phyloP scores from a whole-genome alignment of 30 jellyfish, hydroid and myxozoan species.

The Clytia hemisphaerica region DNA sequence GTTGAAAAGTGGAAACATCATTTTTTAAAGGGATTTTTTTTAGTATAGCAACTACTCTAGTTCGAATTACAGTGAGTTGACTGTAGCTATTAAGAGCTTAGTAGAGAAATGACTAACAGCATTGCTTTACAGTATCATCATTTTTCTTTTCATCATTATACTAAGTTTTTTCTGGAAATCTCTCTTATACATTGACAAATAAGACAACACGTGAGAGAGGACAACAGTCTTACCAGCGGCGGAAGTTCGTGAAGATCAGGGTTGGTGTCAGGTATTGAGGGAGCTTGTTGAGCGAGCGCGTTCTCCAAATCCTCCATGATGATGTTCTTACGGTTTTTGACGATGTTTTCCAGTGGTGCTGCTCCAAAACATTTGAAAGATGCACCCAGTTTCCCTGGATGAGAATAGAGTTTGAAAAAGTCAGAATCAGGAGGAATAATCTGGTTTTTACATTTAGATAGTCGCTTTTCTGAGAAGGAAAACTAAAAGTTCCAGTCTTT shows the following conservation, averaged over 20 bases:
- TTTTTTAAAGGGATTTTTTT: too few relatives aligned
- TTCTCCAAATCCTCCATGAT: slow-evolving; percentile 87
- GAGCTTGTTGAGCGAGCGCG: slow-evolving; percentile 84
- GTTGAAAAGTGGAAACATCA: background rate
- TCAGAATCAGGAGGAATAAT: background rate
- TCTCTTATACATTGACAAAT: too few relatives aligned
- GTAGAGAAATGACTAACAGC: too few relatives aligned
- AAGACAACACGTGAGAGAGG: too few relatives aligned
- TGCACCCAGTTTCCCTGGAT: slow-evolving; percentile 64
- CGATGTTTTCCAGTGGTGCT: slow-evolving; percentile 90
- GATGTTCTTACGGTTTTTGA: slow-evolving; percentile 62
- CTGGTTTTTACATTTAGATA: background rate
- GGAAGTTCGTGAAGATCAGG: slow-evolving; percentile 93
- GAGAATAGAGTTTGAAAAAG: background rate
- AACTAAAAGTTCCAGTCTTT: background rate
- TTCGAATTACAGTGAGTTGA: too few relatives aligned
- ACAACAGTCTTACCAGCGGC: slow-evolving; percentile 75
- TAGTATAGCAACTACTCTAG: too few relatives aligned
- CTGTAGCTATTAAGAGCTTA: too few relatives aligned
- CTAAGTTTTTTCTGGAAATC: too few relatives aligned
- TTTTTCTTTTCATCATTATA: too few relatives aligned
- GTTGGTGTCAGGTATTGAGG: slow-evolving; percentile 57
- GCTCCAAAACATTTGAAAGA: slow-evolving; percentile 96
- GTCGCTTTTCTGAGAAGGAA: background rate
- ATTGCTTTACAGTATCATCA: too few relatives aligned